These are phyloP conservation scores for Hemiscyllium ocellatum DNA, from an alignment of 2,113 vertebrate species.

Conservation along the genomic window DNA sequence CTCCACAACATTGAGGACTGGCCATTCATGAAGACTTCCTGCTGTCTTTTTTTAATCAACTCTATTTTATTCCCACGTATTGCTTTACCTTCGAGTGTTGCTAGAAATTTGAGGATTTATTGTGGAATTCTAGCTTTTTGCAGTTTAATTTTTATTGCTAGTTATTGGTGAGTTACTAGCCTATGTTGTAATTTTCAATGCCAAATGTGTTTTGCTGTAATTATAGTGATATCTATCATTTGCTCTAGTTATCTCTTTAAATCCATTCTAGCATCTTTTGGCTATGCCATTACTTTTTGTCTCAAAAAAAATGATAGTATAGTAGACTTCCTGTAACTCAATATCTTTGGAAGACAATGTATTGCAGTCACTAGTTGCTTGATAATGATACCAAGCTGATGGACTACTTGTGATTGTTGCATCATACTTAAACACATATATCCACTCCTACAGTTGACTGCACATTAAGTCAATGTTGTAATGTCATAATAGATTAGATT, in stretches of 20 bases:
- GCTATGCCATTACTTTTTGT: background rate
- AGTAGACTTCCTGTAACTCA: constrained; percentile 4
- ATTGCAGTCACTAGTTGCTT: background rate
- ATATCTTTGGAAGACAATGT: background rate
- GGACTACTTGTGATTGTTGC: too few species aligned
- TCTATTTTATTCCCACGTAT: background rate
- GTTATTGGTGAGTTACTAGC: background rate
- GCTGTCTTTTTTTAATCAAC: too few species aligned
- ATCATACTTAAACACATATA: constrained; percentile 22
- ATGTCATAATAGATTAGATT: background rate
- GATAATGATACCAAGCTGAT: background rate
- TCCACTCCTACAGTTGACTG: background rate
- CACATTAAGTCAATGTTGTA: background rate
- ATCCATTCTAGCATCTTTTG: background rate
- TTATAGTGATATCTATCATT: background rate
- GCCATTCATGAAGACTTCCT: too few species aligned
- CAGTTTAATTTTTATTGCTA: background rate
- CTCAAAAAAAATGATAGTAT: background rate
- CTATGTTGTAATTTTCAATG: background rate
- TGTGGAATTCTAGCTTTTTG: background rate
- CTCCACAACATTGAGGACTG: too few species aligned
- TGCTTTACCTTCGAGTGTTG: background rate
- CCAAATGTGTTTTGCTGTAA: background rate
- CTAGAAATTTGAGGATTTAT: background rate
- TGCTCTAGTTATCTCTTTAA: background rate